Base-by-base conservation (phyloP, 92 coral and sea anemone genomes). In the Pocillopora grandis region DNA sequence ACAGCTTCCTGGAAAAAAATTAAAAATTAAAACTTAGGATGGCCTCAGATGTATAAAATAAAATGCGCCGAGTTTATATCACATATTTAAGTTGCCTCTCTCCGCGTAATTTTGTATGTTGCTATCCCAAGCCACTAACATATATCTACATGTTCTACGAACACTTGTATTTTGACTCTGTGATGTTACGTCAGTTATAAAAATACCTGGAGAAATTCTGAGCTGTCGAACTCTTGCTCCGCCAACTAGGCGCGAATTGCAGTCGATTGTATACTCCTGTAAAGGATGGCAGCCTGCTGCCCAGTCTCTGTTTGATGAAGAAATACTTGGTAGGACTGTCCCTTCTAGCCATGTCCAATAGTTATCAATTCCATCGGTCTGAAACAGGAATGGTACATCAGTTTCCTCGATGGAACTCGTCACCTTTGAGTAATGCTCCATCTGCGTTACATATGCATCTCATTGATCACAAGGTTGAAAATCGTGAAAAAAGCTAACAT, bases 181-280 rank as follows among this genome's bases (percentile, higher is more conserved):
- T 42, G 52, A 3, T 42, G 52, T 3, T 42, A 2, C 52, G 23
- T 12, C 33, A 68, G 1, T 35, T 2, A 36, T 13, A n/a, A 0
- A 15, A 9, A 36, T 87, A 93, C 95, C 96, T 89, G 79, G 87
- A 58, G 92, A 84, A 37, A 95, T 81, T 78, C 98, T 88, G 15
- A 95, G 90, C 66, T 95, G 98, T 59, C 98, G 87, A 59, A 91
- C 58, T 79, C 98, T 76, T 59, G 98, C 98, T 18, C 94, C 92
- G 60, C 98, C 98, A 84, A 94, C 95, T 35, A 94, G 85, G 65
- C 90, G 90, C 52, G 93, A 87, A 63, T 89, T 87, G 66, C 98
- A 94, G 31, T 92, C 98, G 72, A 88, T 79, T 13, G 93, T 90
- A 79, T 94, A 94, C 17, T 87, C 71, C 15, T 84, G 74, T 16